Evolutionary conservation across 2,113 vertebrate species (phyloP).

Genomic region (Lota lota): DNA sequence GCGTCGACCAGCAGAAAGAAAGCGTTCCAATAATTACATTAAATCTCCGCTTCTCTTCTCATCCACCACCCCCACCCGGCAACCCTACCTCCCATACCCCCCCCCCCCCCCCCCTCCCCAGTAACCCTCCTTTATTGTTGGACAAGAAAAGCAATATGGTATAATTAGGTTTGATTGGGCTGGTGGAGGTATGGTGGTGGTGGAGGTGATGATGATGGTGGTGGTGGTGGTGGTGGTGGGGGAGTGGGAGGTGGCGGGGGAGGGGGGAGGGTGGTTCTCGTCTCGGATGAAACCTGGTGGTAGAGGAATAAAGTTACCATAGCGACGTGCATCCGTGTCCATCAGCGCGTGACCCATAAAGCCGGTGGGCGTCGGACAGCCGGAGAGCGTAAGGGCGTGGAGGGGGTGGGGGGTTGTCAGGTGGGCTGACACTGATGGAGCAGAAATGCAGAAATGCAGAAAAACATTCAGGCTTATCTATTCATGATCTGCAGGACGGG

Average conservation of each 20-base stretch:
- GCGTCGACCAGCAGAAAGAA: conserved; percentile 75
- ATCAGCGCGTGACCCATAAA: conserved; percentile 86
- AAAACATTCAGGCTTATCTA: too few species aligned
- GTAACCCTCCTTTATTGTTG: conserved; percentile 83
- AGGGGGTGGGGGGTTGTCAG: too few species aligned
- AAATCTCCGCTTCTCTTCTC: conserved; percentile 61
- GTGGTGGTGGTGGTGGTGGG: conserved; percentile 50
- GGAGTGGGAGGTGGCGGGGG: conserved; percentile 41
- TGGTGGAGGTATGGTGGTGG: conserved; percentile 18
- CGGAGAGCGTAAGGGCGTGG: conserved; percentile 54
- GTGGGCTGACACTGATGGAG: too few species aligned
- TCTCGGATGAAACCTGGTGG: conserved; percentile 89
- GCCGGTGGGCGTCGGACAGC: conserved; percentile 79
- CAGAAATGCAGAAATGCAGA: too few species aligned
- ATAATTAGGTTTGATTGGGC: conserved; percentile 98
- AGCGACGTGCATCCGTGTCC: conserved; percentile 86
- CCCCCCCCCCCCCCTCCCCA: conserved; percentile 54
- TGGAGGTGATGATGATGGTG: conserved; percentile 66
- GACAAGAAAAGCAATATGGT: conserved; percentile 94
- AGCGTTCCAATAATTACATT: conserved; percentile 94
- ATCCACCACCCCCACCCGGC: conserved; percentile 31
- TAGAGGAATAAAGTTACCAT: conserved; percentile 88
- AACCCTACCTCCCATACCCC: neutral
- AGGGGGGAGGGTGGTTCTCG: conserved; percentile 69
- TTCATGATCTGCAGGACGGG: too few species aligned